Evolutionary conservation across 2,797 vertebrate genomes (phyloP).

Genomic region (Macrochelys suwanniensis): DNA sequence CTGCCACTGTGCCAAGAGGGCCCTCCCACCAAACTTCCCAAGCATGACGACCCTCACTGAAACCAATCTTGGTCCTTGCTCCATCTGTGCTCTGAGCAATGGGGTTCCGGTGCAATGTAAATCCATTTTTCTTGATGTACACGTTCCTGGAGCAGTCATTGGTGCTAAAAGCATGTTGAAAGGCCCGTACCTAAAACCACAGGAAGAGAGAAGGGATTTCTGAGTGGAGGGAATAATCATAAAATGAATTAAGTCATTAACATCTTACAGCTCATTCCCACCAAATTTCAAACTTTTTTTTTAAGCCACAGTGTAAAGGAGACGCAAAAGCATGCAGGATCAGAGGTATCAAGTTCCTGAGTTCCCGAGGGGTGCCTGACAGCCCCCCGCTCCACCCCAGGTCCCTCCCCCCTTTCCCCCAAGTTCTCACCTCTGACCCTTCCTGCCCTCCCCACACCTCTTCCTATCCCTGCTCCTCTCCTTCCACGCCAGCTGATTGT

Average conservation of each 20-base stretch:
- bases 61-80: conserved; percentile 97
- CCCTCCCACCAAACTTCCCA: conserved; percentile 99
- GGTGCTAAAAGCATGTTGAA: conserved; percentile 95
- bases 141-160: conserved; percentile 98
- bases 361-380: too few species aligned
- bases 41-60: conserved; percentile 96
- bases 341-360: too few species aligned
- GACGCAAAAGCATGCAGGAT: background rate
- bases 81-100: conserved; percentile 99
- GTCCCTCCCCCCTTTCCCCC: too few species aligned
- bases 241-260: background rate
- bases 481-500: too few species aligned
- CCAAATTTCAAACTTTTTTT: background rate
- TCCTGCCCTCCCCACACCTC: too few species aligned
- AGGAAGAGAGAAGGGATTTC: background rate
- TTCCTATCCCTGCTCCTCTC: too few species aligned
- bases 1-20: conserved; percentile 96
- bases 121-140: conserved; percentile 99
- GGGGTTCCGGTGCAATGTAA: conserved; percentile 98
- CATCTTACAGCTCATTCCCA: background rate
- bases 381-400: too few species aligned
- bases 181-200: conserved; percentile 90
- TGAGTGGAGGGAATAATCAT: background rate
- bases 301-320: background rate
- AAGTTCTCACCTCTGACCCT: too few species aligned